Percentiles rank a stretch among this genome's conserved stretches.
These are phyloP conservation scores for Monopterus albus DNA, from an alignment of 2,113 vertebrate genomes.

Conservation along the genomic window DNA sequence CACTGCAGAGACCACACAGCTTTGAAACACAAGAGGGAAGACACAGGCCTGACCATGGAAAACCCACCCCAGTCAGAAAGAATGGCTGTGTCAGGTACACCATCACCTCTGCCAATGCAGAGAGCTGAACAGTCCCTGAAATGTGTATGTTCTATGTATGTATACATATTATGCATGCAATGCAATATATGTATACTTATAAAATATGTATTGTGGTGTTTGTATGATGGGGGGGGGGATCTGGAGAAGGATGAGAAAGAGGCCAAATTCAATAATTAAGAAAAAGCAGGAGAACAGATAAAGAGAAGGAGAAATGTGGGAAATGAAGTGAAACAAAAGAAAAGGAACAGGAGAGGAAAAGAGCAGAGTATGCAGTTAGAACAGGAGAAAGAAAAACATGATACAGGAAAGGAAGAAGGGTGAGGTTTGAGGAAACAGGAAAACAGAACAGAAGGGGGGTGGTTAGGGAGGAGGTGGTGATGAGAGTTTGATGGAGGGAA, in stretches of 20 bases:
- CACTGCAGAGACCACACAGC: conserved; percentile 65
- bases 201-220: neutral
- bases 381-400: neutral
- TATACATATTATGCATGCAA: too few species aligned
- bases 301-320: neutral
- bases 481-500: neutral
- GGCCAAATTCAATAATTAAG: too few species aligned
- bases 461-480: too few species aligned
- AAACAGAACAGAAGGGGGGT: too few species aligned
- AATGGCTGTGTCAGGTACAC: conserved; percentile 27
- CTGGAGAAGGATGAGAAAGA: neutral
- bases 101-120: conserved; percentile 17
- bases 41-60: conserved; percentile 34
- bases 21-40: conserved; percentile 66
- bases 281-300: neutral
- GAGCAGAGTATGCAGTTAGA: too few species aligned
- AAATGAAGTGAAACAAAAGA: neutral
- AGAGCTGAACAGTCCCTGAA: neutral
- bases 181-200: neutral
- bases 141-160: neutral
- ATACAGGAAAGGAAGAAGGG: too few species aligned
- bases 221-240: conserved; percentile 29
- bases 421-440: neutral
- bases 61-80: conserved; percentile 31
- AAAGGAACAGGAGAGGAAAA: neutral